Base-by-base conservation (phyloP, 2,888 invertebrate species). In the Dilophus febrilis region DNA sequence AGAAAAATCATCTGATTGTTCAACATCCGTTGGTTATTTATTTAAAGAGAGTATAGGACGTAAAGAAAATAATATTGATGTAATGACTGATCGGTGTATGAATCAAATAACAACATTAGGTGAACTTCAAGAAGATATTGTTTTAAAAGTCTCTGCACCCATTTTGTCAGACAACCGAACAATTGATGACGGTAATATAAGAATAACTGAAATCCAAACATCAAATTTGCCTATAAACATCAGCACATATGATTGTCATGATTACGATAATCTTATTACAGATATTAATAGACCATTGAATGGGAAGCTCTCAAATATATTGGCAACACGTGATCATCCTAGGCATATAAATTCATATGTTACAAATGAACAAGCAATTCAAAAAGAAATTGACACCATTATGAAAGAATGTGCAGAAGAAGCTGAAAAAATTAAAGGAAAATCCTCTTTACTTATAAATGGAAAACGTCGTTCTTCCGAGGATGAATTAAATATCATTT, bases 11-110 rank as follows among this genome's bases (percentile, higher is more conserved):
- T n/a, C n/a, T n/a, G n/a, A n/a, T n/a, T n/a, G n/a, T n/a, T n/a
- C n/a, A n/a, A n/a, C n/a, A n/a, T 27, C 36, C 4, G 16, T 36
- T 8, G 36, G 14, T 8, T 12, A 13, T 54, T 57, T 52, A 55
- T 68, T 58, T n/a, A n/a, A n/a, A 46, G 69, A 53, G 61, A 70
- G 59, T 59, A 56, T 54, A 54, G 66, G 61, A 60, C 69, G 52
- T 59, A 67, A 56, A 58, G 69, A 57, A 54, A 67, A 55, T 41
- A 63, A 56, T 56, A 59, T 56, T 58, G 71, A 57, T 52, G 68
- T 50, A 57, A 70, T 57, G 56, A 67, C 52, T 50, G 67, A 55
- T 59, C 70, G 61, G 16, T 61, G 61, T 44, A 60, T 60, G 59
- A 55, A 57, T 8, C 60, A 60, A 38, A 46, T 59, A 14, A 61